These are phyloP conservation scores for Rhopalosiphum nymphaeae DNA, from an alignment of 2,888 invertebrate species.

Conservation along the genomic window DNA sequence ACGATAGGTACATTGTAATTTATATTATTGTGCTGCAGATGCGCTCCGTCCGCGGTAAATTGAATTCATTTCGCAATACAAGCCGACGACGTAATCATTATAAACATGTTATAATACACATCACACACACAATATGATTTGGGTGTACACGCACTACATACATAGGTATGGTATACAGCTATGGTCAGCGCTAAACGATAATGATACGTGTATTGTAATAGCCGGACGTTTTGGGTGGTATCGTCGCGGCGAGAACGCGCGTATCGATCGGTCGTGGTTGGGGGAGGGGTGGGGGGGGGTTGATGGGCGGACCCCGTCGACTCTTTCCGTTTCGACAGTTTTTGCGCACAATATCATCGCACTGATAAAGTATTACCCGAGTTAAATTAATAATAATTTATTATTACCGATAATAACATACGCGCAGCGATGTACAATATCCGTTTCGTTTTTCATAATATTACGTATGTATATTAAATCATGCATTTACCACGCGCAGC, in stretches of 20 bases:
- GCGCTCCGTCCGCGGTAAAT: neutral
- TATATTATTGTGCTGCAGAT: neutral
- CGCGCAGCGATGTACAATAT: neutral
- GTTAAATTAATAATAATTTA: neutral
- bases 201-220: neutral
- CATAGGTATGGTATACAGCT: neutral
- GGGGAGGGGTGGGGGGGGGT: neutral
- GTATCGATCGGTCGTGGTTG: neutral
- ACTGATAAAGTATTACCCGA: neutral
- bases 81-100: conserved; percentile 9
- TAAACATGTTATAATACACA: neutral
- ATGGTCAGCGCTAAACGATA: neutral
- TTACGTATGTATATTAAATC: neutral
- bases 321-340: neutral
- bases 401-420: neutral
- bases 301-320: neutral
- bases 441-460: neutral
- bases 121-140: neutral
- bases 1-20: conserved; percentile 3
- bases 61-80: conserved; percentile 8
- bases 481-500: neutral
- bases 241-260: neutral
- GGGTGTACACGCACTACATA: neutral
- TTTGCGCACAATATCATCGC: neutral
- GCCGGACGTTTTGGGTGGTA: conserved; percentile 11